These are phyloP conservation scores for Bursaphelenchus okinawaensis DNA, from an alignment of 2,888 invertebrate genomes.

Conservation along the genomic window DNA sequence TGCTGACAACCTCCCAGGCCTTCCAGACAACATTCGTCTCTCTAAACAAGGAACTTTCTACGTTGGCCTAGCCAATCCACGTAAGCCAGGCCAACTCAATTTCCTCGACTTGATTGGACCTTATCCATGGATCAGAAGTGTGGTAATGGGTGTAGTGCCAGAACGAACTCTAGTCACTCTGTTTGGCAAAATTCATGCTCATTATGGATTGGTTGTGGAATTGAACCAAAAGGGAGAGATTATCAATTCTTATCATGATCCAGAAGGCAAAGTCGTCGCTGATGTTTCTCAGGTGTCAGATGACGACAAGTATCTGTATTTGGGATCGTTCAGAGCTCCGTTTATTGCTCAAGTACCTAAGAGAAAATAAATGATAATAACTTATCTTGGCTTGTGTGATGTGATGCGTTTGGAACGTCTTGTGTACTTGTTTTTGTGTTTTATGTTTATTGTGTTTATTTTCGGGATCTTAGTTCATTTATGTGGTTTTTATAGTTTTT, in stretches of 20 bases:
- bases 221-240: slow-evolving; percentile 40
- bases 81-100: slow-evolving; percentile 20
- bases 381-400: too few species aligned
- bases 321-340: slow-evolving; percentile 43
- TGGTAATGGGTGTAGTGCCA: slow-evolving; percentile 30
- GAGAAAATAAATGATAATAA: slow-evolving; percentile 22
- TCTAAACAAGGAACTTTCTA: slow-evolving; percentile 31
- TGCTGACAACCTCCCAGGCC: slow-evolving; percentile 67
- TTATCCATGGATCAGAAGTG: slow-evolving; percentile 35
- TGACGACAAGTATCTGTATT: slow-evolving; percentile 34
- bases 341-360: slow-evolving; percentile 41
- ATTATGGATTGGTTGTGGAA: slow-evolving; percentile 43
- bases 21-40: slow-evolving; percentile 66
- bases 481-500: too few species aligned
- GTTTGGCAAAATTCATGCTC: slow-evolving; percentile 32
- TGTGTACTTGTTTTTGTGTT: too few species aligned
- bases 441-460: too few species aligned
- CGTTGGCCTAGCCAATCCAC: slow-evolving; percentile 33
- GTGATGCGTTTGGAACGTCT: too few species aligned
- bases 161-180: slow-evolving; percentile 22
- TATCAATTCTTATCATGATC: slow-evolving; percentile 45
- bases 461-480: too few species aligned
- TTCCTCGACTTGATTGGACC: slow-evolving; percentile 35
- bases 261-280: slow-evolving; percentile 33
- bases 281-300: slow-evolving; percentile 48